These are phyloP conservation scores for Mystacornis crossleyi DNA, from an alignment of 2,113 vertebrate species.

Conservation along the genomic window DNA sequence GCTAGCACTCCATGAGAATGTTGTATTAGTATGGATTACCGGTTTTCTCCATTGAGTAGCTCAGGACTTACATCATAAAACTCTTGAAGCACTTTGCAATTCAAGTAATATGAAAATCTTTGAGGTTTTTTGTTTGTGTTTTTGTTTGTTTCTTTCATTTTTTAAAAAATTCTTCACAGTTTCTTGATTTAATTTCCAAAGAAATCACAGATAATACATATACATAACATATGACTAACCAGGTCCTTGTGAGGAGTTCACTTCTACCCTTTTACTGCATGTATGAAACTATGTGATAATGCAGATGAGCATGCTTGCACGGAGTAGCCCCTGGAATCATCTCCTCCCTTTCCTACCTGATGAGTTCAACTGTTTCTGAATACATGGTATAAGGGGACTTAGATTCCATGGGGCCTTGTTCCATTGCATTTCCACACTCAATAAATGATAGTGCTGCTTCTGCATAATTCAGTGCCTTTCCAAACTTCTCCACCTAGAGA, in stretches of 20 bases:
- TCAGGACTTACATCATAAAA: background rate
- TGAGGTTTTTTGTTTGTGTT: accelerated
- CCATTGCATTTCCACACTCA: constrained; percentile 98
- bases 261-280: background rate
- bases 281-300: background rate
- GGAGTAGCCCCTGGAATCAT: background rate
- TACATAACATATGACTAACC: background rate
- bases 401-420: constrained; percentile 93
- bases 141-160: background rate
- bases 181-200: background rate
- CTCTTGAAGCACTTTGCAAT: background rate
- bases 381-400: constrained; percentile 99
- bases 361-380: constrained; percentile 96
- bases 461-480: constrained; percentile 94
- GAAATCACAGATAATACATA: background rate
- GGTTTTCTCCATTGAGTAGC: background rate
- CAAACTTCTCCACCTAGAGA: constrained; percentile 92
- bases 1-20: background rate
- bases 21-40: background rate
- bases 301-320: background rate
- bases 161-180: background rate
- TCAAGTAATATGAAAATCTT: background rate
- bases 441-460: constrained; percentile 97
- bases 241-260: background rate
- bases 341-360: constrained; percentile 80